Percentiles rank a stretch among this genome's conserved stretches.
Evolutionary conservation across 2,888 invertebrate species (phyloP).

Genomic region (Eledone cirrhosa): DNA sequence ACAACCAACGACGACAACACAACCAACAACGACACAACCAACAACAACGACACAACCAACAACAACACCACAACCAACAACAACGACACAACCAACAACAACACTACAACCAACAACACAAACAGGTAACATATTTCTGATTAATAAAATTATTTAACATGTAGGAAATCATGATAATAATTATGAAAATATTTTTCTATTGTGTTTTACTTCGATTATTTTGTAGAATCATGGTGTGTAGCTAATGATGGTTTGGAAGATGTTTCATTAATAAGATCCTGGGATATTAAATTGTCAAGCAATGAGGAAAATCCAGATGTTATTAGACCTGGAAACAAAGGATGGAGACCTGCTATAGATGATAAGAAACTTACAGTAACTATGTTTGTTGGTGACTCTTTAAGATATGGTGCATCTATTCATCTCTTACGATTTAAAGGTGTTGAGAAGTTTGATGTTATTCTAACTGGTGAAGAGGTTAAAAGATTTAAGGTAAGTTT

Average conservation of each 20-base stretch:
- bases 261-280: not conserved
- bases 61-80: too few relatives aligned
- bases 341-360: not conserved
- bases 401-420: not conserved
- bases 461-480: not conserved
- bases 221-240: not conserved
- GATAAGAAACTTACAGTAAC: constrained; percentile 11
- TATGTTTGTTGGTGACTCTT: constrained; percentile 3
- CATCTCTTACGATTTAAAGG: not conserved
- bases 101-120: constrained; percentile 5
- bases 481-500: not conserved
- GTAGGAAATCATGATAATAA: too few relatives aligned
- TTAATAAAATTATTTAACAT: too few relatives aligned
- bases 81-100: not conserved
- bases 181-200: too few relatives aligned
- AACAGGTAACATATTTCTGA: not conserved
- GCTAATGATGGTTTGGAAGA: constrained; percentile 5
- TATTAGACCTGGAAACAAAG: not conserved
- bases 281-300: constrained; percentile 11
- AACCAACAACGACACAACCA: too few relatives aligned
- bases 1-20: too few relatives aligned
- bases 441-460: constrained; percentile 17
- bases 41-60: too few relatives aligned
- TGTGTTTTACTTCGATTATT: not conserved
- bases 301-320: constrained; percentile 7